Conservation (phyloP, 2,888 invertebrate species). For the Onthophagus sagittarius region DNA sequence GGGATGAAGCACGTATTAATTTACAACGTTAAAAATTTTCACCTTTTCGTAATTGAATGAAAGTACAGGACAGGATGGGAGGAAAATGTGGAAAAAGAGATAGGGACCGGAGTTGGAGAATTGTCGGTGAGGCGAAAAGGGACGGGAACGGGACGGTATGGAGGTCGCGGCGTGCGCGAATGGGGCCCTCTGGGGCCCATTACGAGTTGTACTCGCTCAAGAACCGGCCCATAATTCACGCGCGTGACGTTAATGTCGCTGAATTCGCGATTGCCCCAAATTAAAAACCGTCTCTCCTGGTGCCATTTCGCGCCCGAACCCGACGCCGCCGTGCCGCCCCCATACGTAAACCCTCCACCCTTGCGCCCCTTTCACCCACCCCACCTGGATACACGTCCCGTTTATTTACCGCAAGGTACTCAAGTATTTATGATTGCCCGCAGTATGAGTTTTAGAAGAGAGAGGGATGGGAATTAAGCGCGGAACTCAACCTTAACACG, state of each 20-base stretch:
- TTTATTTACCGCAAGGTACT: neutral
- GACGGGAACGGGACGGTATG: neutral
- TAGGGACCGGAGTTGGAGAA: neutral
- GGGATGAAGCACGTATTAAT: neutral
- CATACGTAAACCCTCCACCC: neutral
- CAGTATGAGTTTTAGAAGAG: neutral
- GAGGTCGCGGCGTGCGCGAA: conserved; percentile 4
- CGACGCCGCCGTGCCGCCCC: neutral
- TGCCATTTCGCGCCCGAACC: neutral
- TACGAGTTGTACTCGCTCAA: conserved; percentile 12
- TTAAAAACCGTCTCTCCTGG: conserved; percentile 10
- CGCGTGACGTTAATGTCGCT: conserved; percentile 7
- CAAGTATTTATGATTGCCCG: neutral
- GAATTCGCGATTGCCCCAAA: conserved; percentile 11
- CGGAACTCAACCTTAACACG: neutral
- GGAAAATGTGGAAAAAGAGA: neutral
- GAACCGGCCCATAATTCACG: conserved; percentile 9
- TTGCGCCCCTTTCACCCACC: neutral
- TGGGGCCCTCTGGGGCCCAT: conserved; percentile 3
- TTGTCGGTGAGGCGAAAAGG: neutral
- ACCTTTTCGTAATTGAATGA: conserved; percentile 6
- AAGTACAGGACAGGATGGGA: neutral
- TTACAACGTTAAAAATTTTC: conserved; percentile 9
- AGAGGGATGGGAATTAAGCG: neutral
- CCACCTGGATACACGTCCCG: neutral